These are phyloP conservation scores for Malacosoma neustria DNA, from an alignment of 2,888 invertebrate genomes.

Conservation along the genomic window DNA sequence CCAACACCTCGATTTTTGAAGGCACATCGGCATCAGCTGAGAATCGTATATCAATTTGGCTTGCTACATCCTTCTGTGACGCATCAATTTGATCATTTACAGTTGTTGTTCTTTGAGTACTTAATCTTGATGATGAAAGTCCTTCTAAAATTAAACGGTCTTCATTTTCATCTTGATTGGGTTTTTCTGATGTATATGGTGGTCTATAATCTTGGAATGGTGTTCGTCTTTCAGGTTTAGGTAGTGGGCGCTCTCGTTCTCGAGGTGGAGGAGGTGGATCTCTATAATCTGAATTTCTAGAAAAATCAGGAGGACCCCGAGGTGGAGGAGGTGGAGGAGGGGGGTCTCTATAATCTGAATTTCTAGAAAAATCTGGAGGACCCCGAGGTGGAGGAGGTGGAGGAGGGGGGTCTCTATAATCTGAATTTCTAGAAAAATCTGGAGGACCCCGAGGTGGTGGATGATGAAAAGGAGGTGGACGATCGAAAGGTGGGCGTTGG, in stretches of 20 bases:
- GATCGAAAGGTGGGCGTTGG: background rate
- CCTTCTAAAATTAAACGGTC: no score
- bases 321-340: constrained; percentile 9
- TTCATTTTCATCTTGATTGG: no score
- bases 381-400: constrained; percentile 6
- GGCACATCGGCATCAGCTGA: constrained; percentile 4
- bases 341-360: background rate
- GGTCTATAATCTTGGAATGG: background rate
- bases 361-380: constrained; percentile 1
- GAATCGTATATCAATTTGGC: constrained; percentile 14
- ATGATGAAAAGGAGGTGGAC: constrained; percentile 2
- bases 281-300: background rate
- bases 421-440: background rate
- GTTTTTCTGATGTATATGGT: no score
- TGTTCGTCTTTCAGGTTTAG: background rate
- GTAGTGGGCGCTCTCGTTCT: background rate
- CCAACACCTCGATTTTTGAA: background rate
- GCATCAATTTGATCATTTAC: no score
- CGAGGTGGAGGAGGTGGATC: constrained; percentile 7
- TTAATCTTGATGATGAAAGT: no score
- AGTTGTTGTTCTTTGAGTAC: no score
- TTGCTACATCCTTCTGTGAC: background rate
- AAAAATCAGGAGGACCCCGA: constrained; percentile 3
- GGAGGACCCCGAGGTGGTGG: constrained; percentile 8
- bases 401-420: constrained; percentile 6